Evolutionary conservation across 2,888 invertebrate genomes (phyloP), one percentile per base, ranked within the genome.

Genomic region (Chymomyza caudatula): DNA sequence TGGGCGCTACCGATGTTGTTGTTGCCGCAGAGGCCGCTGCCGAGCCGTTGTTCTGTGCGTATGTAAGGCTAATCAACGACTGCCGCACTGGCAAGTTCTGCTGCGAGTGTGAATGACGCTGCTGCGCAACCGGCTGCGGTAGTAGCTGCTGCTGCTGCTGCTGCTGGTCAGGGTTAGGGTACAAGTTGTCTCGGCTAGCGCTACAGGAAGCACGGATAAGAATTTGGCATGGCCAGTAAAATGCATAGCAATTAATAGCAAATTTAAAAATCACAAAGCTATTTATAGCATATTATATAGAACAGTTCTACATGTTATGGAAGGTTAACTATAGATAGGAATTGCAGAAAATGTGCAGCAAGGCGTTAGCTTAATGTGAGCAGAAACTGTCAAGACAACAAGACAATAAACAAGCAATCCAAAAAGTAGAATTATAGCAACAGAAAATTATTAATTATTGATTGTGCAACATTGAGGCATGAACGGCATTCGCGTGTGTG

Each of bases 51-150:
- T 53, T 86, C 87, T 88, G 89, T 72, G 86, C 89, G 86, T 88
- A 87, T 63, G 88, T 88, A 67, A 90, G 89, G 87, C 90, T 90
- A 84, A 89, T 81, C 85, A 90, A 84, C 79, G 90, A 90, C 89
- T 90, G 90, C 63, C 89, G 90, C 78, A 88, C 87, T 2, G 29
- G 29, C 83, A 89, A 85, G 72, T 89, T 85, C 78, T 89, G 90
- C 76, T 87, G 89, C 71, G 88, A 88, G 64, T 88, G 84, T 68
- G 86, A 87, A 72, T 89, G 88, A 44, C 83, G 81, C 58, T 83
- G 84, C 61, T 80, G 75, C 60, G 70, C 70, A 58, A 61, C 61
- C 53, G 65, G 67, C 44, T 71, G 60, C 19, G 65, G 67, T 6
- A 72, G 69, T 23, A 71, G 76, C 37, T 79, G 76, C 60, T 74